Evolutionary conservation across 2,888 invertebrate species (phyloP), one percentile per base, ranked within the genome.

Genomic region (Epirrhoe alternata): DNA sequence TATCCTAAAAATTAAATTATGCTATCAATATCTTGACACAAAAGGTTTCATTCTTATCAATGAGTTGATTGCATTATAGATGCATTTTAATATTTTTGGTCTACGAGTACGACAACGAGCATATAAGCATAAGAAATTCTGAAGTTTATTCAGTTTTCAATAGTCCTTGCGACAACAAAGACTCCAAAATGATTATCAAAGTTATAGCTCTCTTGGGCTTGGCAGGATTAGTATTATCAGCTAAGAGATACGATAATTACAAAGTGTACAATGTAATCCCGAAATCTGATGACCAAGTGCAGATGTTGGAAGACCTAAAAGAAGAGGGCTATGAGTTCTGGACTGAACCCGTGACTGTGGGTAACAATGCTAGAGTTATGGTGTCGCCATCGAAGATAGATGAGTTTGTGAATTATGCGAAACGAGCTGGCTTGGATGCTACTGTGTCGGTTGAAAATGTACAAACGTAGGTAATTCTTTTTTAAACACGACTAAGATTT

Each of bases 251-350:
- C 74, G 90, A 94, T 64, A 92, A 94, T 64, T 95, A 94, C 76
- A 94, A 94, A 75, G 94, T 95, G 12, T 95, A 93, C 70, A 87
- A 94, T 70, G 83, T 94, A 6, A 81, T 83, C 2, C 94, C 95
- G 2, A 78, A 76, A 24, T 87, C 85, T 4, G 78, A 83, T 0
- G 80, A 79, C 0, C 93, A 95, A 63, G 77, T 95, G 58, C 82
- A 88, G 47, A 83, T 88, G 30, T 77, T 95, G n/a, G 87, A 84
- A 63, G 78, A 89, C 14, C 76, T 94, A 66, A 88, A 86, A 87
- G 89, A 77, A 81, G 79, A 71, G 73, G 79, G 80, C 72, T 66
- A 74, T 78, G 81, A 83, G 85, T 88, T 84, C 78, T 82, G 87
- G 89, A 84, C 76, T 72, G 82, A 76, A 71, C 83, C 77, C n/a